Conservation (phyloP, 2,888 invertebrate species). For the Gisinianus flammeolus region DNA sequence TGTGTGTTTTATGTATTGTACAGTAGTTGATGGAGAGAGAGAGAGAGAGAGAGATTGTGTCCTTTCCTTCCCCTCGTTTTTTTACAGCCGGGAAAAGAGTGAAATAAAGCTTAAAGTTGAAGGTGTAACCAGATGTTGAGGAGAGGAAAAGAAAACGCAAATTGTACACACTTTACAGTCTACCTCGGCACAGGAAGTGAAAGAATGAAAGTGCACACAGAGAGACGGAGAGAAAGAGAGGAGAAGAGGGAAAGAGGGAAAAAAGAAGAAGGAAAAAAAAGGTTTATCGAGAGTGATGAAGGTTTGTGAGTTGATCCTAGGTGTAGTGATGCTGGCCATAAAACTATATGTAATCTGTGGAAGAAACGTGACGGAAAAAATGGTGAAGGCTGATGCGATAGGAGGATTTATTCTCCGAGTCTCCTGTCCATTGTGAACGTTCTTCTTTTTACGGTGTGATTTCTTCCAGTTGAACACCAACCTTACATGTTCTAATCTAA, state of each 20-base stretch:
- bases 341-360: slow-evolving; percentile 45
- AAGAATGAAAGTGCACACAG: no score
- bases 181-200: no score
- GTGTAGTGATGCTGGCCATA: slow-evolving; percentile 2
- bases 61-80: no score
- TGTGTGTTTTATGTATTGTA: no score
- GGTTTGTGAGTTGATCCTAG: slow-evolving; percentile 1
- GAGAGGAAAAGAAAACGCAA: slow-evolving; percentile 6
- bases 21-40: no score
- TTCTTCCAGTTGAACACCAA: slow-evolving; percentile 50
- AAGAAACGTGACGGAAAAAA: slow-evolving; percentile 49
- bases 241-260: neutral
- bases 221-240: no score
- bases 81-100: no score
- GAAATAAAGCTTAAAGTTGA: no score
- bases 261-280: neutral
- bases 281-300: neutral
- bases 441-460: slow-evolving; percentile 45
- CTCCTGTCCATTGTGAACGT: slow-evolving; percentile 45
- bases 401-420: slow-evolving; percentile 48
- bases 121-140: no score
- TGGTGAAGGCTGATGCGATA: slow-evolving; percentile 50
- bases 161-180: neutral
- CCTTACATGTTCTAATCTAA: neutral
- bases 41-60: no score